Conservation (phyloP, 2,888 invertebrate species). For the Allolobophora icterica region DNA sequence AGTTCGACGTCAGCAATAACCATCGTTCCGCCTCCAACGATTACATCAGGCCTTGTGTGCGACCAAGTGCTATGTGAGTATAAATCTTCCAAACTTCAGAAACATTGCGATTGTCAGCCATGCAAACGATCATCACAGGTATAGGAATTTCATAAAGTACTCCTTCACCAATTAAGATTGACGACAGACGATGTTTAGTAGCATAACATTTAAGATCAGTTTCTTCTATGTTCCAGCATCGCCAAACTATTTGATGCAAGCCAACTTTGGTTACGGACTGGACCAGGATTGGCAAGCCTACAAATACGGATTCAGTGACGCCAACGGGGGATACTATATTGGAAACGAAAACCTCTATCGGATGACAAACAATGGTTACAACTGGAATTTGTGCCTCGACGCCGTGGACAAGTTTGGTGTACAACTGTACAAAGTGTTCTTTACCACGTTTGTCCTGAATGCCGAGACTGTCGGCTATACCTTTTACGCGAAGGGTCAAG, state of each 20-base stretch:
- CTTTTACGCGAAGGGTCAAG: background rate
- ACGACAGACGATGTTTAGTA: no score
- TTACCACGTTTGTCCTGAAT: background rate
- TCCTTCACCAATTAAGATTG: no score
- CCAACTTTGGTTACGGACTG: background rate
- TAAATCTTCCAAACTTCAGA: no score
- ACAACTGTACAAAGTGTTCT: background rate
- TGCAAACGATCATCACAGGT: no score
- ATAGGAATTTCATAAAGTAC: no score
- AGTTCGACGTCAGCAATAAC: no score
- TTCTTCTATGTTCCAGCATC: no score
- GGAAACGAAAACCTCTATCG: background rate
- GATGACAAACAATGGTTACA: background rate
- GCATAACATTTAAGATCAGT: no score
- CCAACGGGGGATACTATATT: background rate
- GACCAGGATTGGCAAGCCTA: constrained; percentile 4
- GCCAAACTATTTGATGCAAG: background rate
- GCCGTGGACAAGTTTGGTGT: background rate
- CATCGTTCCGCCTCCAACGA: no score
- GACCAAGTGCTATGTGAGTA: no score
- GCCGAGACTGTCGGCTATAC: background rate
- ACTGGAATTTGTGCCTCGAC: background rate
- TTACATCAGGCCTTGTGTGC: no score
- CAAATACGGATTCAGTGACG: constrained; percentile 15
- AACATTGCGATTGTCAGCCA: no score